A percentile compares a stretch with the other conserved stretches of the same genome.
phyloP scores from a whole-genome alignment of 2,113 vertebrate genomes.

The Climacteris rufus region DNA sequence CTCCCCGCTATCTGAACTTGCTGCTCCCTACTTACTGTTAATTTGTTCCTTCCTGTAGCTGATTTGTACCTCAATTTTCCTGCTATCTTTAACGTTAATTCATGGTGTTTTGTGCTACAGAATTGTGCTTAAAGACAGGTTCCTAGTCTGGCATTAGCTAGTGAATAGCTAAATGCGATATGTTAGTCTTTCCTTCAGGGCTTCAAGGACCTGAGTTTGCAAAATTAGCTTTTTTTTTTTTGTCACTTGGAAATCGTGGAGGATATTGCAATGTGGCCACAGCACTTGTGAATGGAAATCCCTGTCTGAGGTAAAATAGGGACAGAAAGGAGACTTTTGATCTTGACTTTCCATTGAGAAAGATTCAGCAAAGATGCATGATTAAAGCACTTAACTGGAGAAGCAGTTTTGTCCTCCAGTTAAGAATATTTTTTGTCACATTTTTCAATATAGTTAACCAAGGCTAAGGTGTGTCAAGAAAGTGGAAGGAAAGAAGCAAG shows the following conservation, averaged over 20 bases:
- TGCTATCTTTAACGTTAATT: neutral
- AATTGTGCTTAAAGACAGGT: neutral
- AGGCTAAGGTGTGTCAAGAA: neutral
- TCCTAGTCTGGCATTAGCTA: neutral
- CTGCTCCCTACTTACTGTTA: constrained; percentile 19
- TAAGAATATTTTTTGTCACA: neutral
- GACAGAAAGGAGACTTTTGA: neutral
- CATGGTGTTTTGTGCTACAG: neutral
- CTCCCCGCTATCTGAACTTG: neutral
- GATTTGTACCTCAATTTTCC: neutral
- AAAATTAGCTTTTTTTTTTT: neutral
- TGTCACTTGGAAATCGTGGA: neutral
- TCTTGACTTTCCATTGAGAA: neutral
- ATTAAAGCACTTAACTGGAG: neutral
- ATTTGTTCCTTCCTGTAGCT: constrained; percentile 28
- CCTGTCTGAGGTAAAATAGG: neutral
- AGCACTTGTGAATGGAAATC: neutral
- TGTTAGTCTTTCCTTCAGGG: neutral
- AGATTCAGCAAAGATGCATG: neutral
- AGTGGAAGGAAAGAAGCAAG: neutral
- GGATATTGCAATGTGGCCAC: neutral
- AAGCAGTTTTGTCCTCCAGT: neutral
- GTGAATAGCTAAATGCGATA: neutral
- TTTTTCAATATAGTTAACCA: constrained; percentile 1
- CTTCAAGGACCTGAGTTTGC: neutral